These are phyloP conservation scores for Megalurothrips usitatus DNA, from an alignment of 2,888 invertebrate species.

Conservation along the genomic window DNA sequence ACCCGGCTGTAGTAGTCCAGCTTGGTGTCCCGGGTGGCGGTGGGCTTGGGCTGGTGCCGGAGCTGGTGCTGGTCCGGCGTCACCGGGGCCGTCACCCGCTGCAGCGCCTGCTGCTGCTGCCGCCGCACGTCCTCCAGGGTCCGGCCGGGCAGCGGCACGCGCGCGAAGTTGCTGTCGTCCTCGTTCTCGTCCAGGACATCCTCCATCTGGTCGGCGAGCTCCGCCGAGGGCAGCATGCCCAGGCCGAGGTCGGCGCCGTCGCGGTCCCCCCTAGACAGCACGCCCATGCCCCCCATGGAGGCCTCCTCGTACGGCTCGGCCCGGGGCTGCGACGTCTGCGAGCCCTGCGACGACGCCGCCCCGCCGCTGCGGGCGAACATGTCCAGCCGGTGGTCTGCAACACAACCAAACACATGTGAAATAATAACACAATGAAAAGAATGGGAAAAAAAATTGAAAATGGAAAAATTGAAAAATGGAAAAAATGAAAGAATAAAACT, in stretches of 20 bases:
- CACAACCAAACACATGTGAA: background rate
- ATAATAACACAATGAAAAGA: too few species aligned
- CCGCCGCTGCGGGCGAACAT: background rate
- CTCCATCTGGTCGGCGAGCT: background rate
- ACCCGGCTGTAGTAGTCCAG: background rate
- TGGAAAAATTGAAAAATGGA: too few species aligned
- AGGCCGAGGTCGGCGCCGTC: background rate
- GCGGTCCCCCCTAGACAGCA: background rate
- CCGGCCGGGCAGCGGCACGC: background rate
- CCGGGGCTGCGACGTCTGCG: background rate
- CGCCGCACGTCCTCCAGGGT: background rate
- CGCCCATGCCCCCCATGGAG: background rate
- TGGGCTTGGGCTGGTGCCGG: constrained; percentile 9
- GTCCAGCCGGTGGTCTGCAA: background rate
- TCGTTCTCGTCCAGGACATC: background rate
- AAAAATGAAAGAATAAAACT: too few species aligned
- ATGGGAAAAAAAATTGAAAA: background rate
- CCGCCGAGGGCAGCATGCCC: background rate
- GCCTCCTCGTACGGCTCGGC: background rate
- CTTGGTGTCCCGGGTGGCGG: background rate
- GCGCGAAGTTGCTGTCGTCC: background rate
- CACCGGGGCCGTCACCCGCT: background rate
- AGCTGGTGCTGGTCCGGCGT: background rate
- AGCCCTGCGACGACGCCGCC: background rate
- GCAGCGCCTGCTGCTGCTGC: background rate